phyloP scores from a whole-genome alignment of 2,888 invertebrate genomes.

The Philaethria dido region DNA sequence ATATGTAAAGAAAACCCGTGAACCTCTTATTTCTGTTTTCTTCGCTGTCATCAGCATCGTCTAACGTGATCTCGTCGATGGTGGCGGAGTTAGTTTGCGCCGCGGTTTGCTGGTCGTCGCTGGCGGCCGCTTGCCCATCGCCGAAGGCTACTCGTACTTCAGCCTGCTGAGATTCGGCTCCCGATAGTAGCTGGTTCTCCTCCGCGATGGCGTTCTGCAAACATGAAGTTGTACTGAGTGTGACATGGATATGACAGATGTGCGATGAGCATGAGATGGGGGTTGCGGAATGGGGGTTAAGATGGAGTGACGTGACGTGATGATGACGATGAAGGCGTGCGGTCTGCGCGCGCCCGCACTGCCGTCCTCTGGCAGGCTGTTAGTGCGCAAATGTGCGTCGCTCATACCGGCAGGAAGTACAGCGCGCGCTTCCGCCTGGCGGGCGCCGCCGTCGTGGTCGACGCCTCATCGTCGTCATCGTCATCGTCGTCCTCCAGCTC shows the following conservation, averaged over 20 bases:
- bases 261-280: conserved; percentile 49
- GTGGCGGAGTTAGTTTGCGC: conserved; percentile 86
- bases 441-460: conserved; percentile 50
- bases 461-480: conserved; percentile 86
- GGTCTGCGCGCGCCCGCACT: conserved; percentile 70
- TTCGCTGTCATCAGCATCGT: conserved; percentile 88
- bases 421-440: conserved; percentile 63
- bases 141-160: conserved; percentile 86
- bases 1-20: not conserved
- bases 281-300: conserved; percentile 50
- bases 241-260: conserved; percentile 13
- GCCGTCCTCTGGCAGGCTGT: conserved; percentile 78
- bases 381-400: conserved; percentile 68
- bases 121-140: conserved; percentile 55
- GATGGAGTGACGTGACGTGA: conserved; percentile 50
- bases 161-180: conserved; percentile 85
- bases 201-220: conserved; percentile 73
- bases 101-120: conserved; percentile 69
- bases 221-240: conserved; percentile 34
- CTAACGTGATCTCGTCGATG: conserved; percentile 88
- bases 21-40: conserved; percentile 92
- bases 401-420: conserved; percentile 73
- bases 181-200: conserved; percentile 78
- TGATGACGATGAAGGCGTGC: conserved; percentile 59
- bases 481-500: conserved; percentile 81